phyloP scores from a whole-genome alignment of 2,888 invertebrate genomes.

The Papilio gigon region DNA sequence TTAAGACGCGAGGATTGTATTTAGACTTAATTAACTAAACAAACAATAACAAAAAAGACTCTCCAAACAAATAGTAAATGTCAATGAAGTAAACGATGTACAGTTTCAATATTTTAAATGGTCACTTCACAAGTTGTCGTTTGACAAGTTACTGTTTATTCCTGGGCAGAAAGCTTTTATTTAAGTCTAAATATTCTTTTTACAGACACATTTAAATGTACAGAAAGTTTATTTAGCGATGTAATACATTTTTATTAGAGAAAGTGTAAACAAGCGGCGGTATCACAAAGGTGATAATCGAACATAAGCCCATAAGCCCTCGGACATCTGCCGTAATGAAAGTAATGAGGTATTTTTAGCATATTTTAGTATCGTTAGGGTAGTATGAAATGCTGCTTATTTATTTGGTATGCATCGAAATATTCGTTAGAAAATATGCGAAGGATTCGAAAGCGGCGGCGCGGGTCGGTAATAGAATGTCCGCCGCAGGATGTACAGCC shows the following conservation, averaged over 20 bases:
- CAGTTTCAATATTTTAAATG: too few relatives aligned
- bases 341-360: constrained; percentile 7
- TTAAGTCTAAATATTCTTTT: too few relatives aligned
- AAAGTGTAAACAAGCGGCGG: too few relatives aligned
- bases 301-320: too few relatives aligned
- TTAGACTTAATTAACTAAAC: constrained; percentile 33
- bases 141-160: too few relatives aligned
- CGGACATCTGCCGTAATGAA: too few relatives aligned
- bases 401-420: constrained; percentile 38
- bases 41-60: constrained; percentile 35
- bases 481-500: constrained; percentile 49
- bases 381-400: constrained; percentile 18
- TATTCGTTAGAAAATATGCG: constrained; percentile 37
- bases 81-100: not conserved
- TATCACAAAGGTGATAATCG: too few relatives aligned
- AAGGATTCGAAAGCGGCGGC: constrained; percentile 31
- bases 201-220: too few relatives aligned
- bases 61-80: not conserved
- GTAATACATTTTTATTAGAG: too few relatives aligned
- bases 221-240: too few relatives aligned
- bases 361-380: constrained; percentile 6
- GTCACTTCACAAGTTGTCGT: too few relatives aligned
- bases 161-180: too few relatives aligned
- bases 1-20: constrained; percentile 22
- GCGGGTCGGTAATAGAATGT: constrained; percentile 54